A percentile compares a stretch with the other conserved stretches of the same genome.
These are phyloP conservation scores for Drosophila mimetica DNA, from an alignment of 2,888 invertebrate species.

Conservation along the genomic window DNA sequence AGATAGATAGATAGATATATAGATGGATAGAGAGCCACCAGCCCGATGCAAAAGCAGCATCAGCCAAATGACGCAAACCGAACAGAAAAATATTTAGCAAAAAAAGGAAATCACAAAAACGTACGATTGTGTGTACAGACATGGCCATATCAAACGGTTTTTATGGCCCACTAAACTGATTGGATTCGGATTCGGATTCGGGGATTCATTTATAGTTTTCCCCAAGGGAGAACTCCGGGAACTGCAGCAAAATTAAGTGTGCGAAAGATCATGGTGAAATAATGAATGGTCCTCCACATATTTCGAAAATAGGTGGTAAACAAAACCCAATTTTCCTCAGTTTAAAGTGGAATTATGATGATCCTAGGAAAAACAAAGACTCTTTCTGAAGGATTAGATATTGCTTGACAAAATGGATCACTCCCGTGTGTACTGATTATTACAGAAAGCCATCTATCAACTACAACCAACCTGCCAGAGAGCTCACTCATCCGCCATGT, in stretches of 20 bases:
- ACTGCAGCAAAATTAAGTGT: constrained; percentile 1
- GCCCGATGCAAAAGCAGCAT: constrained; percentile 29
- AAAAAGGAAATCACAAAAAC: constrained; percentile 21
- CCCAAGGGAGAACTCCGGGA: constrained; percentile 1
- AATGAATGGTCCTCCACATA: background rate
- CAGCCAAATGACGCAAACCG: constrained; percentile 32
- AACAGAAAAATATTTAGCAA: constrained; percentile 12
- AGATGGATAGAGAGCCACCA: background rate
- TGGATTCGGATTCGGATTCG: background rate
- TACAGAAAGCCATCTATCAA: background rate
- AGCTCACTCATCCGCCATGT: constrained; percentile 30
- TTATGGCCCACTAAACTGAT: constrained; percentile 26
- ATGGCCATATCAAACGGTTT: constrained; percentile 15
- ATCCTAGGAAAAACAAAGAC: too few relatives aligned
- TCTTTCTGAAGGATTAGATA: too few relatives aligned
- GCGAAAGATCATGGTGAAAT: background rate
- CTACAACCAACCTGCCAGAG: constrained; percentile 1
- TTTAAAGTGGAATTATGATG: background rate
- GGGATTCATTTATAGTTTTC: constrained; percentile 4
- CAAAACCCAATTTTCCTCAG: background rate
- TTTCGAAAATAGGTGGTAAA: background rate
- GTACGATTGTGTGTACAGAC: constrained; percentile 15
- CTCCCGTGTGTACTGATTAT: background rate
- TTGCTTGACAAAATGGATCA: constrained; percentile 1
- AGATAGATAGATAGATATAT: background rate